These are phyloP conservation scores for Agonopterix heracliana DNA, from an alignment of 2,888 invertebrate species.

Conservation along the genomic window DNA sequence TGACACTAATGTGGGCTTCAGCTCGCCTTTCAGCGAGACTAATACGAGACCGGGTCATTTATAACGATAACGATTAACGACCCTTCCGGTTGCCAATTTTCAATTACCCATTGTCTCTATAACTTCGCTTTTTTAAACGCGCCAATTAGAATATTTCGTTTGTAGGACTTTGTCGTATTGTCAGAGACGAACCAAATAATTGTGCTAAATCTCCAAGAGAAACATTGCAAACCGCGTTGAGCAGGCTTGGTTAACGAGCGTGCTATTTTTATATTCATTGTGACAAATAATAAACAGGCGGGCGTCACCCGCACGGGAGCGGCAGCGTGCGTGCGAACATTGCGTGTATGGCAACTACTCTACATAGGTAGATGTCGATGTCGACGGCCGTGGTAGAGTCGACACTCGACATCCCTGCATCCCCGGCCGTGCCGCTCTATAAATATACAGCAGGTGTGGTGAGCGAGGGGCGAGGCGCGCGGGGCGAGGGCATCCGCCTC, in stretches of 20 bases:
- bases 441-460: constrained; percentile 74
- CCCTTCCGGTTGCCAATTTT: too few species aligned
- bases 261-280: constrained; percentile 60
- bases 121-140: too few species aligned
- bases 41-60: too few species aligned
- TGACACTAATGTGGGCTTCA: too few species aligned
- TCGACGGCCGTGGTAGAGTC: constrained; percentile 51
- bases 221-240: constrained; percentile 21
- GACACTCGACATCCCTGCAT: constrained; percentile 58
- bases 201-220: not conserved
- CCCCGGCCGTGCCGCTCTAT: constrained; percentile 68
- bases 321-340: constrained; percentile 29
- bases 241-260: constrained; percentile 35
- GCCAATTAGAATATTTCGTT: too few species aligned
- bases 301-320: constrained; percentile 41
- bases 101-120: too few species aligned
- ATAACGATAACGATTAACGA: too few species aligned
- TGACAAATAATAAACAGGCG: constrained; percentile 53
- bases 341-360: constrained; percentile 25
- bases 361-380: constrained; percentile 46
- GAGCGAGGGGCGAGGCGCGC: constrained; percentile 38
- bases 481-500: constrained; percentile 67
- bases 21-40: too few species aligned
- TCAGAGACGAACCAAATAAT: not conserved
- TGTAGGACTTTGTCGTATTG: too few species aligned